Evolutionary conservation across 2,113 vertebrate genomes (phyloP).

Genomic region (Bombycilla garrulus): DNA sequence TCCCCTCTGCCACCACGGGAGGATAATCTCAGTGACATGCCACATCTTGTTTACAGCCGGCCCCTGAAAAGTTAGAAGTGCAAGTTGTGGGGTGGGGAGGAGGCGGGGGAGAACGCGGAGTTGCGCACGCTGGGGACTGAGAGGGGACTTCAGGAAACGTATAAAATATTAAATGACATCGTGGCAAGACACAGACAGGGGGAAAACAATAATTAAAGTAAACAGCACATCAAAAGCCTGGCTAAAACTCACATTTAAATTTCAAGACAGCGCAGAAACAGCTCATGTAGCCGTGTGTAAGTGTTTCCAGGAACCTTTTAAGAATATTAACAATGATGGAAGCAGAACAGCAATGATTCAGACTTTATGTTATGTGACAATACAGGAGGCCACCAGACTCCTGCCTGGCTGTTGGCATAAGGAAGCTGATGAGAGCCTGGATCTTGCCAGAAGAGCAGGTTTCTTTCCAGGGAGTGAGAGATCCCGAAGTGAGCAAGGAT

Average conservation of each 20-base stretch:
- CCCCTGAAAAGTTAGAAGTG: constrained; percentile 64
- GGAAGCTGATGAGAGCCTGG: not conserved
- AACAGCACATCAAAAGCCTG: constrained; percentile 74
- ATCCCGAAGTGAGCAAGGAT: not conserved
- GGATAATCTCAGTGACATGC: constrained; percentile 35
- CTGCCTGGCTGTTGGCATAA: constrained; percentile 13
- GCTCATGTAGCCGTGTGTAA: constrained; percentile 62
- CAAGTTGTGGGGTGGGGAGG: constrained; percentile 13
- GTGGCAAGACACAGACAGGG: constrained; percentile 67
- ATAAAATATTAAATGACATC: constrained; percentile 69
- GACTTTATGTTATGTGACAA: constrained; percentile 66
- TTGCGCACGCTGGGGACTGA: not conserved
- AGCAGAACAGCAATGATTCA: constrained; percentile 57
- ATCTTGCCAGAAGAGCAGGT: not conserved
- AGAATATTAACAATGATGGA: constrained; percentile 77
- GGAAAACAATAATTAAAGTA: constrained; percentile 74
- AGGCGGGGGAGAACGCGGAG: not conserved
- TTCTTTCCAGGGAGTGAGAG: not conserved
- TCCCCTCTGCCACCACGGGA: constrained; percentile 34
- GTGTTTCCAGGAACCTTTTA: constrained; percentile 75
- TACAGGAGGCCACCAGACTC: constrained; percentile 47
- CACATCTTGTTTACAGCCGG: constrained; percentile 61
- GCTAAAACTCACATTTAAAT: constrained; percentile 73
- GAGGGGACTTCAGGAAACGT: constrained; percentile 41
- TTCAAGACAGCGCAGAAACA: constrained; percentile 64